A percentile compares a stretch with the other conserved stretches of the same genome.
These are phyloP conservation scores for Halcyon senegalensis DNA, from an alignment of 2,113 vertebrate species.

Conservation along the genomic window DNA sequence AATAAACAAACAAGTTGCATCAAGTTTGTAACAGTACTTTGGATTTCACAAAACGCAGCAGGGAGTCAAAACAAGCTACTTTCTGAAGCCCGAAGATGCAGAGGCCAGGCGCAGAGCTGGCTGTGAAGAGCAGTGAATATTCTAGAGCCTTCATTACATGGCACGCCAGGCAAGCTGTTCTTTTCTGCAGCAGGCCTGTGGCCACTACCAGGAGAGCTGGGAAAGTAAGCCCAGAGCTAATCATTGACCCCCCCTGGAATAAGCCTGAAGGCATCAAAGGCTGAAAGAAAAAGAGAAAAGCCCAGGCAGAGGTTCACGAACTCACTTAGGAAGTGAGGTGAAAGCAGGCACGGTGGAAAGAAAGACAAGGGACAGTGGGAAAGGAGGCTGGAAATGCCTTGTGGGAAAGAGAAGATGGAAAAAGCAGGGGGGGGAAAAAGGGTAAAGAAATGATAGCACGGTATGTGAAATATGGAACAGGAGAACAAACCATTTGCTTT, in stretches of 20 bases:
- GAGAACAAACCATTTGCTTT: background rate
- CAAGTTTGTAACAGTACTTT: slow-evolving; percentile 30
- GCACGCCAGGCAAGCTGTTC: background rate
- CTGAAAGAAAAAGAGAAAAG: background rate
- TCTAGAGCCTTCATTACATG: background rate
- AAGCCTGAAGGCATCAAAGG: background rate
- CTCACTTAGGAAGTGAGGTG: background rate
- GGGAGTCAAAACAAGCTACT: background rate
- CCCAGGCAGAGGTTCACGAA: background rate
- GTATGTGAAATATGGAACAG: background rate
- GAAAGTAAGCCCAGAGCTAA: background rate
- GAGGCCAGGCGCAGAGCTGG: background rate
- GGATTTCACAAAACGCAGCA: background rate
- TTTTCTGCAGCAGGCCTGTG: background rate
- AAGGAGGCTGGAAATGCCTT: background rate
- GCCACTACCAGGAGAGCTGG: rapidly evolving
- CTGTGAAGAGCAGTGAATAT: background rate
- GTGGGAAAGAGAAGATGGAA: background rate
- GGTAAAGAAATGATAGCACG: background rate
- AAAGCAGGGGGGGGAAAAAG: background rate
- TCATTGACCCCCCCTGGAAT: background rate
- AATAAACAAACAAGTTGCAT: slow-evolving; percentile 53
- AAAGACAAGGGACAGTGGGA: background rate
- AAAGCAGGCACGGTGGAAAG: background rate
- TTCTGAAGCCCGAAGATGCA: background rate